These are phyloP conservation scores for Epinotia bilunana DNA, from an alignment of 2,888 invertebrate species.

Conservation along the genomic window DNA sequence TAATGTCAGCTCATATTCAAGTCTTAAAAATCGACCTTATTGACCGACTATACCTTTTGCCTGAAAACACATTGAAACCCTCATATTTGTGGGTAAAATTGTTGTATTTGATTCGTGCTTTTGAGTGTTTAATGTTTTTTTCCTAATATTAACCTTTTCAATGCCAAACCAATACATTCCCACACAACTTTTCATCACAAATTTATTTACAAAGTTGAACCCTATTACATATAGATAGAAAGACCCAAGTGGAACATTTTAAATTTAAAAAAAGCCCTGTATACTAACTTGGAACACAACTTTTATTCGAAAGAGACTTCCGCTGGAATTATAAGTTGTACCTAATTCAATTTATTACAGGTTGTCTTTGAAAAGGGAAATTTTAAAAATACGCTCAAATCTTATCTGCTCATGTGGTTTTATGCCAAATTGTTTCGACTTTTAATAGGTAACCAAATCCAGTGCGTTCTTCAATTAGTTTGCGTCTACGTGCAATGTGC, in stretches of 20 bases:
- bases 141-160: slow-evolving; percentile 1
- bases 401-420: slow-evolving; percentile 28
- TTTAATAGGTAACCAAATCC: slow-evolving; percentile 29
- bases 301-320: too few species aligned
- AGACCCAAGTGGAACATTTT: not conserved
- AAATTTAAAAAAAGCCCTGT: too few species aligned
- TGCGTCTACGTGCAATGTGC: too few species aligned
- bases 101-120: not conserved
- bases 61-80: not conserved
- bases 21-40: not conserved
- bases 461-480: not conserved
- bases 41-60: not conserved
- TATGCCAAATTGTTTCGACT: slow-evolving; percentile 26
- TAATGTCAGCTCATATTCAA: too few species aligned
- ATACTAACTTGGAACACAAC: too few species aligned
- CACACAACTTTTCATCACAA: not conserved
- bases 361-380: not conserved
- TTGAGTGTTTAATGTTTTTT: not conserved
- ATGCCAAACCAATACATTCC: not conserved
- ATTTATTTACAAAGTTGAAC: not conserved
- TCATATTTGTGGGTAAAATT: not conserved
- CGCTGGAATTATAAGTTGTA: too few species aligned
- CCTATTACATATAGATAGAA: not conserved
- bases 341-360: too few species aligned
- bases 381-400: slow-evolving; percentile 23